phyloP scores from a whole-genome alignment of 2,888 invertebrate genomes.

The Yponomeuta sedellus region DNA sequence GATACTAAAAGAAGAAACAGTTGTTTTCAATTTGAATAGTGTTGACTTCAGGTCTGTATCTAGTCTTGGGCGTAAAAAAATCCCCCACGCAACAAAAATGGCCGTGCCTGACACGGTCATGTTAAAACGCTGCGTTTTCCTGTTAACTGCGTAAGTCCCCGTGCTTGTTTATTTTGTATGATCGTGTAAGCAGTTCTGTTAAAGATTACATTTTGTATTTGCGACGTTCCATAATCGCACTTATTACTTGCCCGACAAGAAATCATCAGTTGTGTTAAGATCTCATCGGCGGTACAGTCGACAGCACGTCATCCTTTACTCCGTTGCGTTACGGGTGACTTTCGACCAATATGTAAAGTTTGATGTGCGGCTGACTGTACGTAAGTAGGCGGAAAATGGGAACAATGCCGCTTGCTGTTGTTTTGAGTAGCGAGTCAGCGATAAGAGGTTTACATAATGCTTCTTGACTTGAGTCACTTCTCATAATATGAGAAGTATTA shows the following conservation, averaged over 20 bases:
- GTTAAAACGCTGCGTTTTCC: background rate
- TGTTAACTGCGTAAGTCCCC: background rate
- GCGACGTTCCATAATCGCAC: background rate
- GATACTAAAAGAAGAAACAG: background rate
- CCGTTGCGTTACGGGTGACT: too few relatives aligned
- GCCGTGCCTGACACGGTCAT: too few relatives aligned
- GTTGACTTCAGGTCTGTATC: too few relatives aligned
- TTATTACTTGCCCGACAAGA: background rate
- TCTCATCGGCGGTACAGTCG: too few relatives aligned
- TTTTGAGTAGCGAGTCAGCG: conserved; percentile 1
- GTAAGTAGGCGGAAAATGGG: background rate
- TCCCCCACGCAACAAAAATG: too few relatives aligned
- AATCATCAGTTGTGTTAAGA: background rate
- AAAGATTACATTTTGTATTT: background rate
- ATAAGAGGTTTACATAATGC: conserved; percentile 7
- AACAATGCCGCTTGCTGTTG: conserved; percentile 1
- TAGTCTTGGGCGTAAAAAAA: too few relatives aligned
- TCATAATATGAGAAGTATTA: too few relatives aligned
- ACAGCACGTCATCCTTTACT: too few relatives aligned
- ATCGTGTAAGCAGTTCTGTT: background rate
- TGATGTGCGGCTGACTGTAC: background rate
- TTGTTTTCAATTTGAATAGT: background rate
- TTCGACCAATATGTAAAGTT: too few relatives aligned
- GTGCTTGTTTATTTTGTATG: background rate
- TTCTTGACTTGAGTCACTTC: conserved; percentile 8